Conservation (phyloP, 2,113 vertebrate genomes). For the Alethe diademata region DNA sequence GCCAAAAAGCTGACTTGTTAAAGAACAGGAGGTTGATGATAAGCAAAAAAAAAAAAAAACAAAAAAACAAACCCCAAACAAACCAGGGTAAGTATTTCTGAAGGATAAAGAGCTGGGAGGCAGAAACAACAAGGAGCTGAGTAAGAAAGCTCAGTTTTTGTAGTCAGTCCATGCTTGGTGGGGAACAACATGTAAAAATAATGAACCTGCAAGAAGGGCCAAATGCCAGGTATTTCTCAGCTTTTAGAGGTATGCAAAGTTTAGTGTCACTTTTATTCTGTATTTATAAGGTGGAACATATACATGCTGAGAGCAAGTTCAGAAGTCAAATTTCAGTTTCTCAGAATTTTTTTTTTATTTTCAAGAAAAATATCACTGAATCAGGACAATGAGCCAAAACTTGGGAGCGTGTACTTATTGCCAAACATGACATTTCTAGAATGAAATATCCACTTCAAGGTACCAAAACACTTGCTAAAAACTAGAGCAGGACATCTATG, state of each 20-base stretch:
- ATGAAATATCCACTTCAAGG: not conserved
- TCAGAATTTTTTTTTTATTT: not conserved
- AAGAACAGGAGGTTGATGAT: not conserved
- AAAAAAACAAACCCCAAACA: not conserved
- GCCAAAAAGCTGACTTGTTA: not conserved
- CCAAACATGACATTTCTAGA: not conserved
- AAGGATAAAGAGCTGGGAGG: not conserved
- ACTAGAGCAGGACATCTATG: not conserved
- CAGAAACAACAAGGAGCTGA: not conserved
- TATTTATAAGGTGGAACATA: not conserved
- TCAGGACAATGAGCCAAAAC: not conserved
- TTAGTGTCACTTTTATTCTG: not conserved
- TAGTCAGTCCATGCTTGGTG: not conserved
- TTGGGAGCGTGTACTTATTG: not conserved
- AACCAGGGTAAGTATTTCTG: not conserved
- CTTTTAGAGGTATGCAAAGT: not conserved
- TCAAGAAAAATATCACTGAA: not conserved
- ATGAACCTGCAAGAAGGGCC: not conserved
- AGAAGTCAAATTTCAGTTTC: not conserved
- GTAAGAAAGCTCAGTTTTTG: not conserved
- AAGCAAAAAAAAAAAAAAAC: not conserved
- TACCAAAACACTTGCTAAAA: not conserved
- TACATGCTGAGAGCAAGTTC: accelerated
- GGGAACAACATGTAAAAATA: not conserved
- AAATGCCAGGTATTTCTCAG: not conserved